Base-by-base conservation (phyloP, 1,140 invertebrate species). In the Pachyrhynchus sulphureomaculatus region DNA sequence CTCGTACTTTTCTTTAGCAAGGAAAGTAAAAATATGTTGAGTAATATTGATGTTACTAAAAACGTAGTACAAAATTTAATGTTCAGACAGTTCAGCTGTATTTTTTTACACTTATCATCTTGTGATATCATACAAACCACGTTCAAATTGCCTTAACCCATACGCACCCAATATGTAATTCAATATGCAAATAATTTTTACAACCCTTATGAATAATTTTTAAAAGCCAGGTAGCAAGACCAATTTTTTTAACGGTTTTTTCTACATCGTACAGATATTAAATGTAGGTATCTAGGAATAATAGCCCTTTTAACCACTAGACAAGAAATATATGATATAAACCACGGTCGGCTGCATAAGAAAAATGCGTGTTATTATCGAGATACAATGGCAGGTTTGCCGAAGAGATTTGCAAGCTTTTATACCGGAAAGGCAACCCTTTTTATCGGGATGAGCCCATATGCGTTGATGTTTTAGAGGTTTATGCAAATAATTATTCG, bases 251-350 rank as follows among this genome's bases (percentile, higher is more conserved):
- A 59, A 59, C 56, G 56, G 56, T 44, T 42, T 48, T 58, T n/a
- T n/a, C n/a, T 41, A 13, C 12, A 32, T 18, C 20, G 12, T 24
- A 47, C 10, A 49, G 47, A 51, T 59, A 59, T 59, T 51, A 59
- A 59, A 59, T 59, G 24, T 48, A 15, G 55, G 55, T 37, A 48
- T 56, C 55, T 42, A 29, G 45, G 45, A 48, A 51, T 13, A 29
- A 33, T 24, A 47, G 29, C 56, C 37, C 24, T 59, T 58, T 58
- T 59, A 45, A 58, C 44, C 55, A 48, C 42, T 47, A 59, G 45
- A 59, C 56, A 59, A 59, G 56, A 59, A 59, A 59, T 59, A 59
- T 59, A 59, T 59, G 56, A 59, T 59, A 59, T 59, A 59, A 59
- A 59, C 56, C 56, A 59, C 34, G 56, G 56, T 51, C 37, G 45